phyloP scores from a whole-genome alignment of 2,797 vertebrate species.

The Trichosurus vulpecula region DNA sequence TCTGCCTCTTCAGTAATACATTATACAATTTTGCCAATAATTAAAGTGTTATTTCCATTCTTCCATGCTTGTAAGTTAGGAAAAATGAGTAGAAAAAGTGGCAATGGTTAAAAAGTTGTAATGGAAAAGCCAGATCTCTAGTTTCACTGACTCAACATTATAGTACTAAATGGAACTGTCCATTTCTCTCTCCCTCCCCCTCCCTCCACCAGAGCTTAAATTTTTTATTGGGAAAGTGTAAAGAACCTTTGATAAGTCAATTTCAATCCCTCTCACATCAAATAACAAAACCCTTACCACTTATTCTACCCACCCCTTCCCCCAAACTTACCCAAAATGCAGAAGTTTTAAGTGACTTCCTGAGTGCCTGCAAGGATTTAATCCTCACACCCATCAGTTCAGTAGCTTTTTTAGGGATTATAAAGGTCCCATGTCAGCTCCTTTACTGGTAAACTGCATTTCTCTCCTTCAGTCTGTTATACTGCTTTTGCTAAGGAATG shows the following conservation, averaged over 20 bases:
- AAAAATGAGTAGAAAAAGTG: background rate
- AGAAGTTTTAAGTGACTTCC: background rate
- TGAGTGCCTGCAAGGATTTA: background rate
- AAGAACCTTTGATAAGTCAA: background rate
- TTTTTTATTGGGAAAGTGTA: background rate
- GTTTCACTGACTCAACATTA: constrained; percentile 15
- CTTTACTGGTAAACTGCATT: background rate
- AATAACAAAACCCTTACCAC: background rate
- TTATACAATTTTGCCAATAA: background rate
- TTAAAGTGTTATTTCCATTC: background rate
- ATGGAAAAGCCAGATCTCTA: constrained; percentile 13
- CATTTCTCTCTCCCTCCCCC: background rate
- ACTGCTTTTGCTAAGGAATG: background rate
- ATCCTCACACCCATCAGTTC: background rate
- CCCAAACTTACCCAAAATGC: background rate
- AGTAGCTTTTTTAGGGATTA: background rate
- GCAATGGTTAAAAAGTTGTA: background rate
- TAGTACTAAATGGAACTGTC: background rate
- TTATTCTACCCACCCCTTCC: background rate
- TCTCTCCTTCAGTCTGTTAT: background rate
- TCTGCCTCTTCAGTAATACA: background rate
- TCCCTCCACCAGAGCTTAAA: background rate
- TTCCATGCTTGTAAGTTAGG: constrained; percentile 7
- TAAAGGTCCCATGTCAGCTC: background rate
- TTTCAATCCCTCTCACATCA: background rate